These are phyloP conservation scores for Grammomys surdaster DNA, from an alignment of 2,113 vertebrate genomes.

Conservation along the genomic window DNA sequence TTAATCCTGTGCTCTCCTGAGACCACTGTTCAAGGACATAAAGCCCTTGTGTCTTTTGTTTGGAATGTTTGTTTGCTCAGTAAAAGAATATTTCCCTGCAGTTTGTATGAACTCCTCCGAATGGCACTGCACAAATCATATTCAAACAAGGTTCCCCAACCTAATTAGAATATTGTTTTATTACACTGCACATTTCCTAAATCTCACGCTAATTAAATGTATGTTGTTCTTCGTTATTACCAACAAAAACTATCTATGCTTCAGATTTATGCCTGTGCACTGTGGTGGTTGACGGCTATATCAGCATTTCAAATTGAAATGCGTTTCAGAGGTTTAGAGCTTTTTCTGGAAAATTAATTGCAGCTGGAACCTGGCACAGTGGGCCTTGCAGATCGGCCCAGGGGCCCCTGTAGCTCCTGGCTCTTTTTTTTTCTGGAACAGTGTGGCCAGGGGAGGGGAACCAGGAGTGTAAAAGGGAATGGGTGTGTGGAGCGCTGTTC, in stretches of 20 bases:
- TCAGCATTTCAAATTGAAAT: constrained; percentile 75
- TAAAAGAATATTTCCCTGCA: constrained; percentile 25
- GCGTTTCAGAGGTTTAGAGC: constrained; percentile 59
- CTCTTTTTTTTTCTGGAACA: constrained; percentile 42
- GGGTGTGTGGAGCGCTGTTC: neutral
- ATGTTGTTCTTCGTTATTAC: constrained; percentile 75
- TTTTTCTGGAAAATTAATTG: constrained; percentile 77
- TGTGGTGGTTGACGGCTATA: constrained; percentile 35
- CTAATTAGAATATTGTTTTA: constrained; percentile 78
- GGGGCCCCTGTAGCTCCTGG: neutral
- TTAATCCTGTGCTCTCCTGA: neutral
- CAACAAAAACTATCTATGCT: constrained; percentile 63
- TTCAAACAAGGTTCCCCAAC: constrained; percentile 58
- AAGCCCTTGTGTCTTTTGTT: constrained; percentile 28
- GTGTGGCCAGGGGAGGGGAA: neutral
- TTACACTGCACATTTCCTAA: constrained; percentile 72
- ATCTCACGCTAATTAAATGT: constrained; percentile 78
- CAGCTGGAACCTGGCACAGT: constrained; percentile 65
- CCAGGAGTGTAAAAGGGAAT: neutral
- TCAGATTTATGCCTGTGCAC: constrained; percentile 65
- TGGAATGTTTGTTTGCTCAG: constrained; percentile 7
- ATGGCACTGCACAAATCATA: neutral
- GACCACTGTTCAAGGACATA: neutral
- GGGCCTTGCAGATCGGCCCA: constrained; percentile 37
- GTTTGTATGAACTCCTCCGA: constrained; percentile 48